Evolutionary conservation across 2,888 invertebrate species (phyloP).

Genomic region (Choreutis nemorana): DNA sequence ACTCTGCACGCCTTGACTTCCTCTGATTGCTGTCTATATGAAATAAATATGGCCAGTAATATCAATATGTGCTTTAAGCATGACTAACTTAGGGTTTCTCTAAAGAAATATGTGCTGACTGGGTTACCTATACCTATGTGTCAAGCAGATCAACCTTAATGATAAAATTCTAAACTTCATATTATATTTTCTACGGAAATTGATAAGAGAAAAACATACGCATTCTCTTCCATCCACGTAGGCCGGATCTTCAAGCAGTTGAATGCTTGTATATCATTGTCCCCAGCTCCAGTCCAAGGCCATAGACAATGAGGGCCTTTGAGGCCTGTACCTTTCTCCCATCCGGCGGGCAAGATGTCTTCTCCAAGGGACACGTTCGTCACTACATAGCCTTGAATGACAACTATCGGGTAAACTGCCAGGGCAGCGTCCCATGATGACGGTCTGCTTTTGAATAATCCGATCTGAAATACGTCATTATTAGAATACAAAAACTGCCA

Average conservation of each 20-base stretch:
- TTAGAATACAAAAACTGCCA: too few species aligned
- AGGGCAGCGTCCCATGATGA: constrained; percentile 44
- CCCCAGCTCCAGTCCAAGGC: constrained; percentile 74
- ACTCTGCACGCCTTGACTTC: too few species aligned
- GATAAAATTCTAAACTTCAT: too few species aligned
- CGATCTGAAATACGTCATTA: too few species aligned
- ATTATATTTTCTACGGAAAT: neutral
- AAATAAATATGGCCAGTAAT: too few species aligned
- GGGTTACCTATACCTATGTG: too few species aligned
- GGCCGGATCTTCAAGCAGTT: constrained; percentile 83
- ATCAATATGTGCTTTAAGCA: too few species aligned
- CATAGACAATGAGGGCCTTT: constrained; percentile 68
- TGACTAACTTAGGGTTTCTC: too few species aligned
- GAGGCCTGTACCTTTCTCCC: constrained; percentile 50
- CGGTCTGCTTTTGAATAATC: constrained; percentile 40
- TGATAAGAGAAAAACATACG: constrained; percentile 23
- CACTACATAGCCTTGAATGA: constrained; percentile 47
- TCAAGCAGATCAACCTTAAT: too few species aligned
- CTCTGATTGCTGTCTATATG: too few species aligned
- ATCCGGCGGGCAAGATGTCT: constrained; percentile 65
- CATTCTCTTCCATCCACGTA: constrained; percentile 81
- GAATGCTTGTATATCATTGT: constrained; percentile 65
- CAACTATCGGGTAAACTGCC: constrained; percentile 29
- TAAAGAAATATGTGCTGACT: too few species aligned
- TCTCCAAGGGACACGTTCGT: constrained; percentile 65